Conservation (phyloP, 2,797 vertebrate genomes). For the Allobates femoralis region DNA sequence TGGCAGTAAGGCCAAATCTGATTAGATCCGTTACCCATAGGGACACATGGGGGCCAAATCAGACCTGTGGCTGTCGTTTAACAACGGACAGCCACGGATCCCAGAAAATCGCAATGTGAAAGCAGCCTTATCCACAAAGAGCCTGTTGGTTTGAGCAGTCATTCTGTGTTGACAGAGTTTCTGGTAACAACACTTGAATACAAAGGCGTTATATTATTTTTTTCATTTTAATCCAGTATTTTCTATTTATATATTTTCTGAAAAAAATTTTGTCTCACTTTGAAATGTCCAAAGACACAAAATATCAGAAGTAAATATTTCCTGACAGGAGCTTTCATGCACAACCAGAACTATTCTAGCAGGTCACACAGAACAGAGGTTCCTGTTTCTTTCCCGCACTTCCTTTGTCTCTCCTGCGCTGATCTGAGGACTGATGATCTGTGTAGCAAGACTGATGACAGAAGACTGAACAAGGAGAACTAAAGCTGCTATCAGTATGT, state of each 20-base stretch:
- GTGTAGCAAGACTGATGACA: constrained; percentile 12
- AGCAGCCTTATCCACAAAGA: too few relatives aligned
- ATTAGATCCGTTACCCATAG: too few relatives aligned
- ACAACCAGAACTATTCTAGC: background rate
- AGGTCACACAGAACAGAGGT: constrained; percentile 4
- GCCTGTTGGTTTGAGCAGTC: too few relatives aligned
- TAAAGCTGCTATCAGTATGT: constrained; percentile 8
- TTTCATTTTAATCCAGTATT: background rate
- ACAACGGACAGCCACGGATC: too few relatives aligned
- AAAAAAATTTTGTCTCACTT: background rate
- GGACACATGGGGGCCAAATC: too few relatives aligned
- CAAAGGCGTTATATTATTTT: too few relatives aligned
- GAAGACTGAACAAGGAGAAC: background rate
- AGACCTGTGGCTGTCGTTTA: too few relatives aligned
- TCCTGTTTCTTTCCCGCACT: constrained; percentile 7
- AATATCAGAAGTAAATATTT: background rate
- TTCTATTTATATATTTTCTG: background rate
- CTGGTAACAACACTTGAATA: too few relatives aligned
- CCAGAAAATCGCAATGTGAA: too few relatives aligned
- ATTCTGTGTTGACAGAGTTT: too few relatives aligned
- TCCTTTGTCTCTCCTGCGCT: constrained; percentile 2
- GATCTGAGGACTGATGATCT: constrained; percentile 25
- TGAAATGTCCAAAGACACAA: background rate
- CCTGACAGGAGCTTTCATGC: constrained; percentile 21
- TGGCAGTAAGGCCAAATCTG: too few relatives aligned